Conservation (phyloP, 2,113 vertebrate genomes). For the Nymphicus hollandicus region DNA sequence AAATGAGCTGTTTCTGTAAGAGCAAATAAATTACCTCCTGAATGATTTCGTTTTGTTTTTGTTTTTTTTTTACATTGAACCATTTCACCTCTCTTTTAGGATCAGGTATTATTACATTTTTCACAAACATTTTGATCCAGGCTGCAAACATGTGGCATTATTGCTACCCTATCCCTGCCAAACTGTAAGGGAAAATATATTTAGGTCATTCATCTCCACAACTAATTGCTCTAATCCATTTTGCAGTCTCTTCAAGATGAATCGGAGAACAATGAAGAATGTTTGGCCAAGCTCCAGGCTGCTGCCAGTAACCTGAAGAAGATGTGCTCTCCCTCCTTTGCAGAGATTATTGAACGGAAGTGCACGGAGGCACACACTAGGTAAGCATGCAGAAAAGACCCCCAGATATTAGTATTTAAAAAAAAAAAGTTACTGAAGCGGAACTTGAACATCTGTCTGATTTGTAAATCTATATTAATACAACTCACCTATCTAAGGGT, state of each 20-base stretch:
- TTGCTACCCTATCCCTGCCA: not conserved
- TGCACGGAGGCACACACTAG: slow-evolving; percentile 58
- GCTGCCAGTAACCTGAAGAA: slow-evolving; percentile 65
- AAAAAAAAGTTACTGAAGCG: not conserved
- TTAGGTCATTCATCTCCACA: not conserved
- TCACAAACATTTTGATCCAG: not conserved
- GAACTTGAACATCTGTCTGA: accelerated
- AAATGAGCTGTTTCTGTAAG: not conserved
- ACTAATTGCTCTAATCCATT: not conserved
- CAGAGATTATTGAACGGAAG: slow-evolving; percentile 70
- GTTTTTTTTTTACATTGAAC: not conserved
- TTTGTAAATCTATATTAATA: not conserved
- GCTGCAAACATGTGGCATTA: not conserved
- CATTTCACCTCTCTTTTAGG: not conserved
- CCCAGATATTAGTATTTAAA: not conserved
- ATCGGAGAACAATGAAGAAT: slow-evolving; percentile 63
- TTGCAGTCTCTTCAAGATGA: slow-evolving; percentile 80
- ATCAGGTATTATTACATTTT: not conserved
- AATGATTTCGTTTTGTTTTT: not conserved
- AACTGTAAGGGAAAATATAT: not conserved
- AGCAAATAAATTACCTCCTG: not conserved
- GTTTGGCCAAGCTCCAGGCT: slow-evolving; percentile 74
- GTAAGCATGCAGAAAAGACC: slow-evolving; percentile 55
- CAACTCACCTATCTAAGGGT: not conserved
- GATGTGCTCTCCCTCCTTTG: slow-evolving; percentile 68